These are phyloP conservation scores for Tringa solitaria DNA, from an alignment of 2,113 vertebrate species.

Conservation along the genomic window DNA sequence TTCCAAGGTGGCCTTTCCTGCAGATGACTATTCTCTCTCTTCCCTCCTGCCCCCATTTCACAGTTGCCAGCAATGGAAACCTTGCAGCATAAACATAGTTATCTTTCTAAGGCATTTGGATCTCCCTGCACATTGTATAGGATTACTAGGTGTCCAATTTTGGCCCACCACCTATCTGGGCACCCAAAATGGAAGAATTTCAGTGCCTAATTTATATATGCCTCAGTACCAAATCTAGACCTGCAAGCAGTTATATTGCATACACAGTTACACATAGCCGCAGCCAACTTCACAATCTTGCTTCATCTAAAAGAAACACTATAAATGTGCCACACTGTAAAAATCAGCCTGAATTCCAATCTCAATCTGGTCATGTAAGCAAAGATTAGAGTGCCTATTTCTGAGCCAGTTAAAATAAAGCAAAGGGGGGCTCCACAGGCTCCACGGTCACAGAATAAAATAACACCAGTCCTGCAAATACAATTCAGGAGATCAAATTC, in stretches of 20 bases:
- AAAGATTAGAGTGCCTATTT: background rate
- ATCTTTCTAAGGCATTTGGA: background rate
- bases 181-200: background rate
- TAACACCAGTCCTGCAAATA: background rate
- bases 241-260: background rate
- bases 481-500: background rate
- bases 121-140: background rate
- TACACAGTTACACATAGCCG: background rate
- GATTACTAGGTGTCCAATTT: background rate
- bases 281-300: background rate
- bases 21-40: accelerated
- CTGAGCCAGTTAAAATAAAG: background rate
- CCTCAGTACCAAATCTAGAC: background rate
- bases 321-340: background rate
- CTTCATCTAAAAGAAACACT: constrained; percentile 4
- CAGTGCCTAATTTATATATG: background rate
- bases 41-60: background rate
- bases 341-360: constrained; percentile 9
- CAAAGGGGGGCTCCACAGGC: background rate
- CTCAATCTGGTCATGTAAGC: background rate
- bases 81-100: background rate
- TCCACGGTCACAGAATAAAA: background rate
- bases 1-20: background rate
- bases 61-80: background rate
- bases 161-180: background rate